These are phyloP conservation scores for Leptinotarsa tumamoca DNA, from an alignment of 2,888 invertebrate genomes.

Conservation along the genomic window DNA sequence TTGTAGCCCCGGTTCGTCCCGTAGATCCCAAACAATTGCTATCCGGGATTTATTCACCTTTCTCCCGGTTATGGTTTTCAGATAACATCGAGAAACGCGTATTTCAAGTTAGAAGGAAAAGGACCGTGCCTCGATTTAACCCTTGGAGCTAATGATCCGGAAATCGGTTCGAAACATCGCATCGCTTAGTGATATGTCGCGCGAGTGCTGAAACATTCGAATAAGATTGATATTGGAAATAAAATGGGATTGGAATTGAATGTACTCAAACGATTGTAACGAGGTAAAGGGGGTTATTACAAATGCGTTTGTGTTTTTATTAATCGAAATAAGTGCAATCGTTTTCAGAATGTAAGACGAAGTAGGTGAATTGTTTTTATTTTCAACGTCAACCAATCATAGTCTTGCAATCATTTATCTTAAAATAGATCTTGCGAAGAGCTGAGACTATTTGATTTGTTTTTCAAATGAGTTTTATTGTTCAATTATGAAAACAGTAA, in stretches of 20 bases:
- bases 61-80: constrained; percentile 40
- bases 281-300: not conserved
- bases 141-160: constrained; percentile 42
- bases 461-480: no score
- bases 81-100: constrained; percentile 40
- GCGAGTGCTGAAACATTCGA: constrained; percentile 23
- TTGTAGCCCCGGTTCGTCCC: constrained; percentile 30
- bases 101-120: constrained; percentile 29
- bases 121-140: constrained; percentile 22
- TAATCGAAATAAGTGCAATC: not conserved
- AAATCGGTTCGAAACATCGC: constrained; percentile 36
- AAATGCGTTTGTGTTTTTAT: not conserved
- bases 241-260: constrained; percentile 8
- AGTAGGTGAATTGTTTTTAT: no score
- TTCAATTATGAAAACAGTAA: no score
- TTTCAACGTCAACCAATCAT: no score
- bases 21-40: constrained; percentile 38
- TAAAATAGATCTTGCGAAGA: no score
- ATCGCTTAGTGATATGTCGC: constrained; percentile 30
- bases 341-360: not conserved
- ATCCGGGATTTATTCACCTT: constrained; percentile 43
- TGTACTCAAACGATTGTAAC: not conserved
- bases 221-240: constrained; percentile 22
- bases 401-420: no score
- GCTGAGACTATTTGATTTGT: no score